phyloP scores from a whole-genome alignment of 2,797 vertebrate species.

The Enteromius afrohamiltoni region DNA sequence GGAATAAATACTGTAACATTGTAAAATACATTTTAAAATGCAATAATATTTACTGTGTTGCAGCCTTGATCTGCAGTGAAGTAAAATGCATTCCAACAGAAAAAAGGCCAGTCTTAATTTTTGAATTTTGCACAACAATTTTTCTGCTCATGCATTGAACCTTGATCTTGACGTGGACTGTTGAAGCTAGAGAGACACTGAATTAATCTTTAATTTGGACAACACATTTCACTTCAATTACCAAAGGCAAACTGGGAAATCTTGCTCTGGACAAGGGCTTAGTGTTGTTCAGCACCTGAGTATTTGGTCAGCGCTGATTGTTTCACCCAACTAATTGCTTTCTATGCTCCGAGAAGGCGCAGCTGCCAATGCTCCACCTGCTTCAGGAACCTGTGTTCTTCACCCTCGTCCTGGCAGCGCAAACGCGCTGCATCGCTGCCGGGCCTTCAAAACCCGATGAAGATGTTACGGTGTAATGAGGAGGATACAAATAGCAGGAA shows the following conservation, averaged over 20 bases:
- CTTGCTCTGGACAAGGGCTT: constrained; percentile 17
- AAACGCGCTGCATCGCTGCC: not conserved
- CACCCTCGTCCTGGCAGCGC: constrained; percentile 29
- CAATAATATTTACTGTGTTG: not conserved
- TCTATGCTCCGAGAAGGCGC: constrained; percentile 31
- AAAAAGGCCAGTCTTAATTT: not conserved
- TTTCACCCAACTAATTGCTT: constrained; percentile 50
- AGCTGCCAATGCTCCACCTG: constrained; percentile 54
- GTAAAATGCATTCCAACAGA: not conserved
- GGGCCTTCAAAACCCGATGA: constrained; percentile 42
- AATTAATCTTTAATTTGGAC: not conserved
- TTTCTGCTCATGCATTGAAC: not conserved
- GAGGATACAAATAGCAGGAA: constrained; percentile 36
- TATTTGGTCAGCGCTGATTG: constrained; percentile 45
- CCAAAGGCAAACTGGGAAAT: constrained; percentile 22
- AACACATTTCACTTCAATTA: constrained; percentile 44
- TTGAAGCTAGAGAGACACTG: not conserved
- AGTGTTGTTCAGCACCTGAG: constrained; percentile 23
- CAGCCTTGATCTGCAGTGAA: not conserved
- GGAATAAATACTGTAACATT: not conserved
- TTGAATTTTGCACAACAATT: not conserved
- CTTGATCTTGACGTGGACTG: not conserved
- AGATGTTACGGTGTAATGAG: constrained; percentile 49
- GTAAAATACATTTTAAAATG: not conserved
- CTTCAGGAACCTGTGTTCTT: constrained; percentile 54